Conservation (phyloP, 1,140 invertebrate species). For the Druon quercuslanigerum region DNA sequence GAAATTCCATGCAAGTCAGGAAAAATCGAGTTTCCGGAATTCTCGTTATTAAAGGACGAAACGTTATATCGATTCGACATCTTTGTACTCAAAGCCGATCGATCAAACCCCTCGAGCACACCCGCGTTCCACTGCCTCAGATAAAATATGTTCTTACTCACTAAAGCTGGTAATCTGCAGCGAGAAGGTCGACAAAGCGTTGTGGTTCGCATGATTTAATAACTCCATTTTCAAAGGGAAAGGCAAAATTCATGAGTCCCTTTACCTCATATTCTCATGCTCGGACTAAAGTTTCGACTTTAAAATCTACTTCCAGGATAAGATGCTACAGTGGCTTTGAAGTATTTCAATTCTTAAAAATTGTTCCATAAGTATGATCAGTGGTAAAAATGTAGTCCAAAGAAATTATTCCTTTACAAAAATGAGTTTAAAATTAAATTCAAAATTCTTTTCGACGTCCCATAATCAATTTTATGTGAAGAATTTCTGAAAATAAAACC, state of each 20-base stretch:
- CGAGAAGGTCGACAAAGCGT: conserved; percentile 18
- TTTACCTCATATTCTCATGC: neutral
- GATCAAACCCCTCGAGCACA: conserved; percentile 37
- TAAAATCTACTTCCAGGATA: conserved; percentile 23
- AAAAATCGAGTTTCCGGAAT: neutral
- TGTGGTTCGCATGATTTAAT: conserved; percentile 40
- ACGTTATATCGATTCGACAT: conserved; percentile 36
- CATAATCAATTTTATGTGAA: too few species aligned
- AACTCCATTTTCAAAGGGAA: conserved; percentile 34
- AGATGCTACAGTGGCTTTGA: neutral
- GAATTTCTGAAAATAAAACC: too few species aligned
- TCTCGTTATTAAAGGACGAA: conserved; percentile 38
- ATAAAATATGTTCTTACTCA: conserved; percentile 44
- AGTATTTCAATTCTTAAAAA: neutral
- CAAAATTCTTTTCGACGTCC: too few species aligned
- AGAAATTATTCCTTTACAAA: too few species aligned
- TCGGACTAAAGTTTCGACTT: conserved; percentile 5
- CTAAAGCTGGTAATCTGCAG: conserved; percentile 38
- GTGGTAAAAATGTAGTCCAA: too few species aligned
- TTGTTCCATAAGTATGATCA: neutral
- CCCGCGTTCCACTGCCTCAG: conserved; percentile 9
- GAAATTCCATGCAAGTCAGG: neutral
- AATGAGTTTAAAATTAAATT: too few species aligned
- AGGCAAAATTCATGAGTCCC: conserved; percentile 17
- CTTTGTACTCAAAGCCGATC: conserved; percentile 37